Percentiles rank a stretch among this genome's conserved stretches.
phyloP scores from a whole-genome alignment of 2,888 invertebrate genomes.

The Lepidonotus clava region DNA sequence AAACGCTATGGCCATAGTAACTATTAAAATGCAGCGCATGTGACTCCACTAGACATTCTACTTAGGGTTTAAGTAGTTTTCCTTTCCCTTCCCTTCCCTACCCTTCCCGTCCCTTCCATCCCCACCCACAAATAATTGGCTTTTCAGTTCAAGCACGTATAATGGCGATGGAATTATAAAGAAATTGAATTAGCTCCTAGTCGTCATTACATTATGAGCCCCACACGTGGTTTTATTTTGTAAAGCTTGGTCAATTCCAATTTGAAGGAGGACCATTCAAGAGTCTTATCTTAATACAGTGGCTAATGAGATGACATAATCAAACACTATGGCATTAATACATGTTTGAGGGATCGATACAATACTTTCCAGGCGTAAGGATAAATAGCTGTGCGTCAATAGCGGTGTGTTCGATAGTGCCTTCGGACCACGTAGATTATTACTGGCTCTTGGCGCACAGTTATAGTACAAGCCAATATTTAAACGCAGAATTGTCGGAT shows the following conservation, averaged over 20 bases:
- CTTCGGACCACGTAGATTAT: too few species aligned
- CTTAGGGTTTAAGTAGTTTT: background rate
- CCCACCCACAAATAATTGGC: background rate
- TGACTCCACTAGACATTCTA: background rate
- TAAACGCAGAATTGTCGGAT: too few species aligned
- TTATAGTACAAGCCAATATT: too few species aligned
- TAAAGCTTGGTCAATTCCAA: slow-evolving; percentile 29
- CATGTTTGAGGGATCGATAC: background rate
- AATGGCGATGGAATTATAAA: background rate
- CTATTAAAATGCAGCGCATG: background rate
- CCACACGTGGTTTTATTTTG: background rate
- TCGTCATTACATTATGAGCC: background rate
- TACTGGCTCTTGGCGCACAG: too few species aligned
- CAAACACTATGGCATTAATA: slow-evolving; percentile 20
- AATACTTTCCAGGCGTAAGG: background rate
- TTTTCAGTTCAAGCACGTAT: background rate
- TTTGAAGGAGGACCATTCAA: background rate
- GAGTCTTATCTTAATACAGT: slow-evolving; percentile 20
- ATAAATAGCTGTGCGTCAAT: background rate
- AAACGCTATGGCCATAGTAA: too few species aligned
- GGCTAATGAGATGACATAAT: slow-evolving; percentile 29
- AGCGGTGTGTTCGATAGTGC: background rate
- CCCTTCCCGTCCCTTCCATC: background rate
- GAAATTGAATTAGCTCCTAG: background rate
- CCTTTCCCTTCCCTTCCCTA: background rate